Base-by-base conservation (phyloP, 2,888 invertebrate species). In the Leucoma salicis region DNA sequence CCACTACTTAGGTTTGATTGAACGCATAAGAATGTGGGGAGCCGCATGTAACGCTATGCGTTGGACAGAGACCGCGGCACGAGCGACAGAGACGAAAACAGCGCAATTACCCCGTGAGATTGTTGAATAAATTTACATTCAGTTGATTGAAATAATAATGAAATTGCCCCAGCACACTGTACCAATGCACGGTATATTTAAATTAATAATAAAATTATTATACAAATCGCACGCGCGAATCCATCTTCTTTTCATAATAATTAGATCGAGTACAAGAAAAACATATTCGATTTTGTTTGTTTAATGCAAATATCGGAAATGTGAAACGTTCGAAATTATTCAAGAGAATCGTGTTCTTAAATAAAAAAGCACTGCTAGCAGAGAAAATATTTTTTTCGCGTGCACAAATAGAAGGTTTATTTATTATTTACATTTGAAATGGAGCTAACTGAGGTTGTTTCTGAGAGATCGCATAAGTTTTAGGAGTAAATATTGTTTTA, bases 131-230 rank as follows among this genome's bases (percentile, higher is more conserved):
- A 89, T 89, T 88, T 88, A 88, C 89, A 88, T 89, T 87, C 79
- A 83, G 83, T 85, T 88, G 89, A 89, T 88, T 89, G 89, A 89
- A 89, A 89, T 89, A 89, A 88, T 89, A 88, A 89, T 88, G 89
- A 89, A 87, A 87, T 88, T 88, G 87, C 86, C 83, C 77, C 79
- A 75, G 82, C 80, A 82, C 74, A 78, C 82, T 83, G 76, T 70
- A 75, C 75, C 78, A 72, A 74, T 80, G 80, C 78, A 78, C 80
- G 78, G 79, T 79, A 83, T 87, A 86, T 87, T 87, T 86, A 88
- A 87, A 88, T 88, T 84, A 86, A 85, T 88, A 88, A 84, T 86
- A 87, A 85, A 84, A 85, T 83, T 84, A 80, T 82, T 82, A 79
- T 74, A 81, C 79, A 81, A 83, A 84, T 80, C 81, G 77, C 67